Conservation (phyloP, 2,888 invertebrate species). For the Synanthedon tipuliformis region DNA sequence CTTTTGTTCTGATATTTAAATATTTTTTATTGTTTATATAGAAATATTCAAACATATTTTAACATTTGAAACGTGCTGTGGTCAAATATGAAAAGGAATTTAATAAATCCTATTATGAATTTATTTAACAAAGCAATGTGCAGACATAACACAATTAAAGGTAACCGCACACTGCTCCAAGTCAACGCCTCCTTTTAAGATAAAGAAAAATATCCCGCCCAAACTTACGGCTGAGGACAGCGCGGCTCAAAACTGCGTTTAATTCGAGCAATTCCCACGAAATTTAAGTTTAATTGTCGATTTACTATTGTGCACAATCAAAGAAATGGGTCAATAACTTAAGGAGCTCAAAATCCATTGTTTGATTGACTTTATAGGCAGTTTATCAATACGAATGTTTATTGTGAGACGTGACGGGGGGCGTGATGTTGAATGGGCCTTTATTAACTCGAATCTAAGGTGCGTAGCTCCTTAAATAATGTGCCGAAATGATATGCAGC, state of each 20-base stretch:
- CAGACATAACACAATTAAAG: slow-evolving; percentile 31
- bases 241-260: slow-evolving; percentile 46
- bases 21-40: too few relatives aligned
- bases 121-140: slow-evolving; percentile 22
- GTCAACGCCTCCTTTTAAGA: slow-evolving; percentile 26
- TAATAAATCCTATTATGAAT: slow-evolving; percentile 12
- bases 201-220: slow-evolving; percentile 36
- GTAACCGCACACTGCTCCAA: slow-evolving; percentile 35
- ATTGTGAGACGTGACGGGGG: slow-evolving; percentile 37
- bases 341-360: slow-evolving; percentile 46
- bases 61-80: too few relatives aligned
- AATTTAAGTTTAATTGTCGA: slow-evolving; percentile 63
- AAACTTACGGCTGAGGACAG: slow-evolving; percentile 45
- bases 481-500: slow-evolving; percentile 65
- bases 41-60: too few relatives aligned
- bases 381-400: slow-evolving; percentile 54
- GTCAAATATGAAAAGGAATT: too few relatives aligned
- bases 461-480: slow-evolving; percentile 31
- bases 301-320: slow-evolving; percentile 51
- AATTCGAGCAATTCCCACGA: slow-evolving; percentile 63
- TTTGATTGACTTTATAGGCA: slow-evolving; percentile 64
- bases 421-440: slow-evolving; percentile 28
- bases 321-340: slow-evolving; percentile 66
- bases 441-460: slow-evolving; percentile 37
- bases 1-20: too few relatives aligned